Base-by-base conservation (phyloP, 2,113 vertebrate species). In the Lamprotornis superbus region DNA sequence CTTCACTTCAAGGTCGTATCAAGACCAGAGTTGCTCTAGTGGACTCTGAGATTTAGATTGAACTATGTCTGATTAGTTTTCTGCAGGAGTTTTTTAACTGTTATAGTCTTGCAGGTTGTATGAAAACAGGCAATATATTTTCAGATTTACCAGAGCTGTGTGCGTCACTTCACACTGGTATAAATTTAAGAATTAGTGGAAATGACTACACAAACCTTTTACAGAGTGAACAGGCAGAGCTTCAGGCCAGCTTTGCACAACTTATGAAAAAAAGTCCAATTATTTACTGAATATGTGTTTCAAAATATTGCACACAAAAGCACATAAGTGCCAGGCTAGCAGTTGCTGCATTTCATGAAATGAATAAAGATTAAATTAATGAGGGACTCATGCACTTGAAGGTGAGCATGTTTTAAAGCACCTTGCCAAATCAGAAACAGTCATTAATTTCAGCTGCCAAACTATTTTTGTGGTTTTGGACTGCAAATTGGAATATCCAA, bases 401-500 rank as follows among this genome's bases (percentile, higher is more conserved):
- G 71, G 83, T 88, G 44, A 75, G 44, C 57, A 13, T 42, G 30
- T 83, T 50, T 81, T 91, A 30, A 56, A 90, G 44, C 40, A 81
- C 50, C 44, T 95, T 91, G 46, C 55, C 55, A 60, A 90, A 92
- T 87, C 65, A 89, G 74, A 93, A 83, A 78, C 15, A 94, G 90
- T 89, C 89, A 92, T 96, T 95, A 89, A 89, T 96, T 96, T 97
- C 89, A 96, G 42, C 97, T 96, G 87, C 86, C 91, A 76, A 95
- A 95, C 27, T 68, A 42, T 93, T 95, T 92, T 89, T 92, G 94
- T 96, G 95, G 94, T 83, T 97, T 97, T 94, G 95, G 87, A 97
- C 96, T 95, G 96, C 93, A 97, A 93, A 96, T 31, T 90, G 74
- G 84, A 97, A 74, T 94, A 83, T 71, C 56, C 71, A 15, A 46